Evolutionary conservation across 2,888 invertebrate genomes (phyloP), one percentile per base, ranked within the genome.

Genomic region (Conomelus anceps): DNA sequence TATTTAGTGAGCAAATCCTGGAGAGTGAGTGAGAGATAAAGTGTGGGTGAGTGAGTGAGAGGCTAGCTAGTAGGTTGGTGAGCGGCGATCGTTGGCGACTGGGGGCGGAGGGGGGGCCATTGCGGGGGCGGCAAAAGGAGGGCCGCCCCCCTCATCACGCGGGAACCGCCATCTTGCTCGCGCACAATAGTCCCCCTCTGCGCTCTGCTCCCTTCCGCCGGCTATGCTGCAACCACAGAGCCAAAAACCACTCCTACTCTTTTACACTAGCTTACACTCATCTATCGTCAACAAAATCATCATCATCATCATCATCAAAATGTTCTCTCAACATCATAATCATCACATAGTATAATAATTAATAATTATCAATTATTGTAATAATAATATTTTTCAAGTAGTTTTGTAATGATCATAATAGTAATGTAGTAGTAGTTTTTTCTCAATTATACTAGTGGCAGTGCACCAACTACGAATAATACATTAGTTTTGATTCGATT

Each of bases 91-190:
- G 89, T 41, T 88, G 88, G 89, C 87, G 88, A 23, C 29, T 85
- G 26, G 87, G 90, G 22, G 87, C 88, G 85, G 89, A 85, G 85
- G 87, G 86, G 91, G 91, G 89, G 91, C 90, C 89, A 90, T 90
- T 88, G 90, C 89, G 23, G 89, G 63, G 89, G 91, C 90, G 89
- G 91, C 89, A 88, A 90, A 90, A 22, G 89, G 29, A 22, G 88
- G 23, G 17, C 11, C 26, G 63, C 88, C 26, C 22, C 22, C 86
- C 87, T 90, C 90, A 89, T 91, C 91, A 89, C 91, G 90, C 34
- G 91, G 91, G 90, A 91, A 91, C 90, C 91, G 90, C 91, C 91
- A 91, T 63, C 91, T 89, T 22, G 91, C 91, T 88, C 91, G 90
- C 84, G 90, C 90, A 90, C 87, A 91, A 88, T 91, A 91, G 87